phyloP scores from a whole-genome alignment of 2,797 vertebrate genomes.

The Pelodytes ibericus region DNA sequence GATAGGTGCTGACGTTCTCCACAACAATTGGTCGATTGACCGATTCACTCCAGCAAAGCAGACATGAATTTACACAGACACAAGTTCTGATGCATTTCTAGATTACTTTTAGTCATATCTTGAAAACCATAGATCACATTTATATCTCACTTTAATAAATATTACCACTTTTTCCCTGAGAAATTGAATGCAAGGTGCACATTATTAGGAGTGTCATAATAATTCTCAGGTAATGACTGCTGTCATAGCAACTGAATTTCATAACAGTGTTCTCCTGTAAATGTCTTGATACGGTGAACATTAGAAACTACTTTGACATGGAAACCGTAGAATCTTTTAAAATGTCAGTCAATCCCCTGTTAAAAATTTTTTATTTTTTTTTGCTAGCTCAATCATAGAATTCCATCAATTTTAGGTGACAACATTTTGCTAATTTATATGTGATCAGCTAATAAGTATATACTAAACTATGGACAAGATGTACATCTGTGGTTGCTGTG shows the following conservation, averaged over 20 bases:
- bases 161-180: neutral
- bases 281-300: neutral
- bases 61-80: too few relatives aligned
- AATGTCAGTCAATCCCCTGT: neutral
- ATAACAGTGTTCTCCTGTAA: neutral
- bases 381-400: too few relatives aligned
- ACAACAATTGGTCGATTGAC: too few relatives aligned
- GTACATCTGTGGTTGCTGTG: too few relatives aligned
- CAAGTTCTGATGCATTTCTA: too few relatives aligned
- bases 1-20: too few relatives aligned
- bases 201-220: neutral
- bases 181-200: too few relatives aligned
- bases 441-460: neutral
- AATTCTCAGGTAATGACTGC: neutral
- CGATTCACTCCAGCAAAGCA: too few relatives aligned
- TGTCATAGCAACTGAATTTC: constrained; percentile 2
- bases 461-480: too few relatives aligned
- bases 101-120: too few relatives aligned
- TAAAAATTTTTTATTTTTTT: too few relatives aligned
- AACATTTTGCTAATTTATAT: neutral
- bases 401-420: neutral
- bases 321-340: constrained; percentile 3
- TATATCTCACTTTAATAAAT: neutral
- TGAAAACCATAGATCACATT: too few relatives aligned
- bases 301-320: constrained; percentile 8